These are phyloP conservation scores for Sphenopsis melanotis DNA, from an alignment of 2,797 vertebrate genomes.

Conservation along the genomic window DNA sequence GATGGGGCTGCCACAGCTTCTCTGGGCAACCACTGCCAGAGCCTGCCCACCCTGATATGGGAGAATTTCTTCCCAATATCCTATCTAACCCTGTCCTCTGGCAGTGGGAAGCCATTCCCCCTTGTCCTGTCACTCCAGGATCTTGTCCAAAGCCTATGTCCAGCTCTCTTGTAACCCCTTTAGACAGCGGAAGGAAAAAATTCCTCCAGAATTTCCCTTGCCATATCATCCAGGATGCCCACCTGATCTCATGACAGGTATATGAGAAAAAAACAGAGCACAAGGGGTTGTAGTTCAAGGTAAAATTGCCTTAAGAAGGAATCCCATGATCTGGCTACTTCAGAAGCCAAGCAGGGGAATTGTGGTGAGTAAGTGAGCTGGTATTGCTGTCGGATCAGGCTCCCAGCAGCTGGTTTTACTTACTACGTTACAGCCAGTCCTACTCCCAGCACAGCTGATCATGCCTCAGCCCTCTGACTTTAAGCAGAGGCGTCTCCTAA, in stretches of 20 bases:
- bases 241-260: not conserved
- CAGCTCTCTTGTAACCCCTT: not conserved
- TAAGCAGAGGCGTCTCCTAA: not conserved
- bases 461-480: not conserved
- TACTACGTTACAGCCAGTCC: not conserved
- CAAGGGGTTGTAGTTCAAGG: not conserved
- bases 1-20: not conserved
- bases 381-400: not conserved
- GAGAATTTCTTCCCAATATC: not conserved
- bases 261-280: not conserved
- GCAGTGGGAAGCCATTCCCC: not conserved
- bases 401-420: not conserved
- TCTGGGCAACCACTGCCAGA: not conserved
- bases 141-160: not conserved
- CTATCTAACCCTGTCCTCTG: not conserved
- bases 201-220: not conserved
- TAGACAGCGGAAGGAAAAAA: not conserved
- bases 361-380: not conserved
- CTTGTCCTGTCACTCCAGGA: not conserved
- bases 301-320: not conserved
- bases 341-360: not conserved
- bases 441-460: not conserved
- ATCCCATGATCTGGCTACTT: not conserved
- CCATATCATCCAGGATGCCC: not conserved
- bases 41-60: not conserved